phyloP scores from a whole-genome alignment of 2,888 invertebrate species.

The Octodonta nipae region DNA sequence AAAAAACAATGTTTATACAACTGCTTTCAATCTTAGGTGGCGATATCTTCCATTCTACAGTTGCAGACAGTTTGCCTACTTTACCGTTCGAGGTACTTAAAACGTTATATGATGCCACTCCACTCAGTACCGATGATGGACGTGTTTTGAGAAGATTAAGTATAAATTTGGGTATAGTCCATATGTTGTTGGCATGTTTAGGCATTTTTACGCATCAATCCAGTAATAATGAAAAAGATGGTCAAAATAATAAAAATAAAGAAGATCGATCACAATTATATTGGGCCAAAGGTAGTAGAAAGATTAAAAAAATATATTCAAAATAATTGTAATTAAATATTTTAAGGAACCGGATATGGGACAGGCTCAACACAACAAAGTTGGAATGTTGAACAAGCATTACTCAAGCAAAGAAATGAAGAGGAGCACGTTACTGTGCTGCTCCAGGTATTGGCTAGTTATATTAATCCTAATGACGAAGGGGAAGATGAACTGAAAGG shows the following conservation, averaged over 20 bases:
- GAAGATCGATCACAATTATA: constrained; percentile 56
- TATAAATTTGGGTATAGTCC: constrained; percentile 71
- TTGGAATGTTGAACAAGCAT: constrained; percentile 93
- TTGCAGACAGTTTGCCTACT: constrained; percentile 54
- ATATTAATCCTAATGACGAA: constrained; percentile 63
- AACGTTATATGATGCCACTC: constrained; percentile 62
- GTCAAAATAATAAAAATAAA: constrained; percentile 25
- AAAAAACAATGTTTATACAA: too few relatives aligned
- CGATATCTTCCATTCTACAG: constrained; percentile 56
- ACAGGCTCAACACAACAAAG: constrained; percentile 90
- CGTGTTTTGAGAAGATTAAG: constrained; percentile 53
- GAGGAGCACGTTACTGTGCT: constrained; percentile 81
- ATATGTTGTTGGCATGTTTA: constrained; percentile 73
- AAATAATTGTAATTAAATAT: not conserved
- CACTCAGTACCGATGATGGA: constrained; percentile 48
- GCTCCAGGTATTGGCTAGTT: constrained; percentile 67
- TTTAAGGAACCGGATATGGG: constrained; percentile 70
- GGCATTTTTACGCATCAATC: constrained; percentile 78
- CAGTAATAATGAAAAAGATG: constrained; percentile 34
- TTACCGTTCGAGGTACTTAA: constrained; percentile 69
- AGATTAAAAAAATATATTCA: not conserved
- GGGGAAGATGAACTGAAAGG: constrained; percentile 34
- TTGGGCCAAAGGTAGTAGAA: constrained; percentile 72
- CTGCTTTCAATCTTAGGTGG: constrained; percentile 31
- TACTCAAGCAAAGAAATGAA: constrained; percentile 75